Percentiles rank a stretch among this genome's conserved stretches.
These are phyloP conservation scores for Ochotona princeps DNA, from an alignment of 2,113 vertebrate genomes.

Conservation along the genomic window DNA sequence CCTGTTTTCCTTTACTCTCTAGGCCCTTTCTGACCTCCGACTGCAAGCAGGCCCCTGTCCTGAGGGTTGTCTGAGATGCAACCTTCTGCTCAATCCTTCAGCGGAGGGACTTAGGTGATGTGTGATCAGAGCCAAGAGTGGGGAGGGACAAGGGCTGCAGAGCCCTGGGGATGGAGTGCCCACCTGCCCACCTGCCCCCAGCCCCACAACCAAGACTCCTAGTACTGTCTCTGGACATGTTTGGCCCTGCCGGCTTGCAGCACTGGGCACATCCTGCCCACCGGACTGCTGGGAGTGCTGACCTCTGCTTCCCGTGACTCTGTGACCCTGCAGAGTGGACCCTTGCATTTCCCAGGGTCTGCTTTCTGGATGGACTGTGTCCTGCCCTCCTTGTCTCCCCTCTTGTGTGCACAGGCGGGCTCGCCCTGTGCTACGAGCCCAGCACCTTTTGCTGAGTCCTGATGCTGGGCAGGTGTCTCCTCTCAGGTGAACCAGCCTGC, in stretches of 20 bases:
- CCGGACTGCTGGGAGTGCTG: neutral
- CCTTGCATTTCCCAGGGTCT: neutral
- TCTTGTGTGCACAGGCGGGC: fast-evolving
- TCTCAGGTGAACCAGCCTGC: neutral
- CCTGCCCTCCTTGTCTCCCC: neutral
- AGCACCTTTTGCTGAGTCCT: too few species aligned
- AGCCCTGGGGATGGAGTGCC: neutral
- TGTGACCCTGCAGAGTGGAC: neutral
- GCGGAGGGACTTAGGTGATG: fast-evolving
- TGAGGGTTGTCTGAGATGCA: neutral
- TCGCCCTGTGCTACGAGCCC: neutral
- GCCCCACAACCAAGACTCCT: neutral
- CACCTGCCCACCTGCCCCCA: fast-evolving
- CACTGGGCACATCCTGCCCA: neutral
- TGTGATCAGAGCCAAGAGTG: neutral
- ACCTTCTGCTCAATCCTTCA: too few species aligned
- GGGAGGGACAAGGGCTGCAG: neutral
- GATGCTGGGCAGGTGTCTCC: neutral
- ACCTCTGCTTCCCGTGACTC: neutral
- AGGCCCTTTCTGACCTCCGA: neutral
- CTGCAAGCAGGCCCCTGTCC: neutral
- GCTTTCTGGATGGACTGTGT: too few species aligned
- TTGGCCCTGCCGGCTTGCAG: neutral
- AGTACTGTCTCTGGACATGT: neutral
- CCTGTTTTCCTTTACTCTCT: neutral